Evolutionary conservation across 1,140 invertebrate genomes (phyloP), one percentile per base, ranked within the genome.

Genomic region (Megathymus violae): DNA sequence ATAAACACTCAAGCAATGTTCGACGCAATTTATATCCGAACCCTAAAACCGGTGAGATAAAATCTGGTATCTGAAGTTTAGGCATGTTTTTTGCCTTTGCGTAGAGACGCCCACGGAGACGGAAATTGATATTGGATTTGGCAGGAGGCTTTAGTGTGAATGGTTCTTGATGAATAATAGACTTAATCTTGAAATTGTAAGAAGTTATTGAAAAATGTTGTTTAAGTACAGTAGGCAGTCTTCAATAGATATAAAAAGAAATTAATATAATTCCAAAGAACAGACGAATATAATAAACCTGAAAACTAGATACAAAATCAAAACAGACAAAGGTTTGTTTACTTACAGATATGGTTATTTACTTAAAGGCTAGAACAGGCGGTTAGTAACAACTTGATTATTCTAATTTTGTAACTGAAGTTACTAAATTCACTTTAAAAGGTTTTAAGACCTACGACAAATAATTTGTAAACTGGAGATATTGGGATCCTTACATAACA

Each of bases 11-110:
- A 19, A 58, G 54, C 41, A 34, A 58, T 58, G 41, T 46, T 46
- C 27, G 41, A 31, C 44, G 43, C 41, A 46, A 58, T 58, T 58
- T 58, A 58, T 58, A 58, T 58, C 44, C 54, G 54, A 58, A 58
- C 54, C 54, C 54, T 58, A 58, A 58, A 58, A 58, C 54, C 54
- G 54, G 19, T 27, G 43, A 58, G 54, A 58, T 46, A 58, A 58
- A 46, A 46, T 58, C 27, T 58, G 41, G 54, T 58, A 56, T 58
- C 40, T 44, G 14, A 15, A 43, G 22, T 41, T 56, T 44, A 44
- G 52, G 36, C 40, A 56, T 44, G 38, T 56, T 56, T 56, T 56
- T 56, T 27, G 19, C 51, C 25, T 56, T 19, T 22, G 11, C 36
- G 22, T 31, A n/a, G n/a, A 54, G 38, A 43, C 51, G 51, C 19